Evolutionary conservation across 2,888 invertebrate species (phyloP).

Genomic region (Drosophila macrospina): DNA sequence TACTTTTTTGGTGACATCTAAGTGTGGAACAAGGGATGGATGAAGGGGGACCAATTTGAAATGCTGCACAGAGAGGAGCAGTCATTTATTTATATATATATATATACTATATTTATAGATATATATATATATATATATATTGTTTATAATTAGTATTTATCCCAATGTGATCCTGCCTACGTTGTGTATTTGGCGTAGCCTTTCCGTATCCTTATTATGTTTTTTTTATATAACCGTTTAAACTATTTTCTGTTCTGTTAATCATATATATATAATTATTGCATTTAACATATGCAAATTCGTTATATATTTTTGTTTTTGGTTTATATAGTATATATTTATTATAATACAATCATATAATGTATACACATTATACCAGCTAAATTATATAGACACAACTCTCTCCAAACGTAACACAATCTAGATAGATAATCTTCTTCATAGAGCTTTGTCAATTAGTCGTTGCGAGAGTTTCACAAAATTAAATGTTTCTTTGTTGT

Average conservation of each 20-base stretch:
- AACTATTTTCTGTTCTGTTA: conserved; percentile 53
- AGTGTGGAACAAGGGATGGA: conserved; percentile 2
- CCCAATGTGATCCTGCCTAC: conserved; percentile 64
- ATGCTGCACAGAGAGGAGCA: conserved; percentile 3
- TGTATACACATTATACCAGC: not conserved
- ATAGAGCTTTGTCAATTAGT: conserved; percentile 42
- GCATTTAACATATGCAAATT: conserved; percentile 35
- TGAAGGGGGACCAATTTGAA: conserved; percentile 41
- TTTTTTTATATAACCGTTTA: conserved; percentile 39
- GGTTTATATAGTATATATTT: conserved; percentile 22
- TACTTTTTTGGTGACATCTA: conserved; percentile 84
- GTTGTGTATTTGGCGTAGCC: conserved; percentile 43
- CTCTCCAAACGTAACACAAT: not conserved
- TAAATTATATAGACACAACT: conserved; percentile 1
- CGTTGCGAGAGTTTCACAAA: conserved; percentile 8
- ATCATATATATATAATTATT: conserved; percentile 35
- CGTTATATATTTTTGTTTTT: conserved; percentile 40
- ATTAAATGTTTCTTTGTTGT: conserved; percentile 10
- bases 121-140: conserved; percentile 23
- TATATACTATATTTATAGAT: not conserved
- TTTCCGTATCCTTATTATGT: conserved; percentile 61
- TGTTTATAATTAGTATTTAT: conserved; percentile 56
- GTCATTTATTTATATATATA: conserved; percentile 21
- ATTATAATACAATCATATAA: not conserved
- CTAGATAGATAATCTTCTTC: not conserved